Evolutionary conservation across 2,113 vertebrate species (phyloP).

Genomic region (Pterocles gutturalis): DNA sequence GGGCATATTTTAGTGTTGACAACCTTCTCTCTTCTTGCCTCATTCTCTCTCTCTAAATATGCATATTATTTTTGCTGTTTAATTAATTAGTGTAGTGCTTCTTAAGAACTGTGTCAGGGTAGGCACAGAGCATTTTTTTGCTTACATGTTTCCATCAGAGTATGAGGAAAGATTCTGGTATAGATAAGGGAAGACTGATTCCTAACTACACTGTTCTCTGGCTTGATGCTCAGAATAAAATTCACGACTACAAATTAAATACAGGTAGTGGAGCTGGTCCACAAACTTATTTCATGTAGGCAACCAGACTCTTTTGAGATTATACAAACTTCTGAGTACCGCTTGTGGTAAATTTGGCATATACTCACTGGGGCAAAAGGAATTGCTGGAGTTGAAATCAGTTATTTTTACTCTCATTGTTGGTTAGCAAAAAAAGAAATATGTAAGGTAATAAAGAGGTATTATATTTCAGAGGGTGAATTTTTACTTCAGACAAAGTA

Average conservation of each 20-base stretch:
- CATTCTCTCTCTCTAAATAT: neutral
- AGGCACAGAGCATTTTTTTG: neutral
- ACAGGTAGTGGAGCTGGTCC: neutral
- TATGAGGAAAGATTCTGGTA: neutral
- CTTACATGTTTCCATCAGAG: neutral
- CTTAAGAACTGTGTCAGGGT: neutral
- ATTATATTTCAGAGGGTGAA: neutral
- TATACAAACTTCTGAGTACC: neutral
- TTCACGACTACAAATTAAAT: neutral
- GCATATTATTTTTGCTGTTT: neutral
- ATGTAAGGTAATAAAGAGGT: fast-evolving
- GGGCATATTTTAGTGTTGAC: neutral
- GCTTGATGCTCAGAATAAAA: neutral
- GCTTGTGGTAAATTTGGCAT: neutral
- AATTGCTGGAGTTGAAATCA: neutral
- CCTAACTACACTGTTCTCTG: neutral
- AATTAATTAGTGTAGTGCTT: neutral
- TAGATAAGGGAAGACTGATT: neutral
- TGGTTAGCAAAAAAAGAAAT: neutral
- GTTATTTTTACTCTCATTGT: neutral
- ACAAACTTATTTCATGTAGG: neutral
- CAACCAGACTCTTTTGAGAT: neutral
- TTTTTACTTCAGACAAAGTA: neutral
- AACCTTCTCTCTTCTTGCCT: neutral
- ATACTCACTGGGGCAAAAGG: neutral